Base-by-base conservation (phyloP, 2,888 invertebrate species). In the Allolobophora icterica region DNA sequence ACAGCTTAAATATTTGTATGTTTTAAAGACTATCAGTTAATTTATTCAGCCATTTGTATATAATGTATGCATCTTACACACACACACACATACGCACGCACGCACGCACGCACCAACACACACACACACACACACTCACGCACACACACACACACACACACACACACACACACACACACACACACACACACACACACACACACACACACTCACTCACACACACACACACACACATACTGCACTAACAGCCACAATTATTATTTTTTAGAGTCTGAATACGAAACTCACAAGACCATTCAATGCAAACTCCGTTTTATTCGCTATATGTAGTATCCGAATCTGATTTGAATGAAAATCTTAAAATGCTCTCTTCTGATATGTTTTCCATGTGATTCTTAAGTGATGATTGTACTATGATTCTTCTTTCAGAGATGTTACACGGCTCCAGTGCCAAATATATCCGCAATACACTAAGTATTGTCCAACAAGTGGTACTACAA, bases 401-500 rank as follows among this genome's bases (percentile, higher is more conserved):
- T 45, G 45, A 19, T 45, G 1, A 45, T 45, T 13, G 19, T 45
- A 4, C 19, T 1, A 17, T 13, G 45, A n/a, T n/a, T 71, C 6
- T n/a, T 71, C 71, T 71, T 71, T 71, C n/a, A 71, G 71, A 71
- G 71, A 71, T 11, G 71, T 71, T 71, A 71, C 8, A 71, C n/a
- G 1, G n/a, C 30, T 30, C 71, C 71, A n/a, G n/a, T 71, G 71
- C n/a, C 71, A 6, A n/a, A 4, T 71, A 8, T 71, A n/a, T 71
- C 71, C 71, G n/a, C 71, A 71, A 71, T 71, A 71, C n/a, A n/a
- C 71, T 71, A n/a, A 71, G n/a, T 71, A 71, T 71, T 71, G 71
- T 71, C 71, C n/a, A n/a, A 8, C 8, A 71, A 71, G 8, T 71
- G 30, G 52, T 24, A 24, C 24, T 24, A 21, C 52, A 52, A 1